Conservation (phyloP, 2,797 vertebrate genomes). For the Onychomys torridus region DNA sequence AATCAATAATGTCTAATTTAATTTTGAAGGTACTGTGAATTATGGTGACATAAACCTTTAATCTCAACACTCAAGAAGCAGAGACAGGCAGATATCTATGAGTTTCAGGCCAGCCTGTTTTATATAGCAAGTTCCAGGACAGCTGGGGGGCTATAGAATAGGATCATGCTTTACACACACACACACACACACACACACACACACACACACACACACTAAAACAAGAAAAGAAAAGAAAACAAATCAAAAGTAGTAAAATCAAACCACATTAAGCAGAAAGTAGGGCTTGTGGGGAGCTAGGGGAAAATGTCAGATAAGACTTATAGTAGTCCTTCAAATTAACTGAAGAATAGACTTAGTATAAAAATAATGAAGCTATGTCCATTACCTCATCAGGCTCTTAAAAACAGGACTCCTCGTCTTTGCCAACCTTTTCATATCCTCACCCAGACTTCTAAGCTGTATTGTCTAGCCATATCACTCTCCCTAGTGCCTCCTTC, state of each 20-base stretch:
- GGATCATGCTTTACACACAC: not conserved
- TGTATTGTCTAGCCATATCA: not conserved
- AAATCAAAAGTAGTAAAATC: not conserved
- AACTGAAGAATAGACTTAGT: not conserved
- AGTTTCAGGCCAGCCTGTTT: not conserved
- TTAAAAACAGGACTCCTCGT: not conserved
- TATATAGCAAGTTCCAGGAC: not conserved
- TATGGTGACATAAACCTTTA: not conserved
- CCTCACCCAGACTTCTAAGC: not conserved
- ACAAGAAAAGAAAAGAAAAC: not conserved
- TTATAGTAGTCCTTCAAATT: not conserved
- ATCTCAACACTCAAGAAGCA: not conserved
- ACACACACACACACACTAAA: not conserved
- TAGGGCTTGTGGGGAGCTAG: not conserved
- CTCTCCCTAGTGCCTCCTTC: not conserved
- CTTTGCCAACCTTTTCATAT: not conserved
- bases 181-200: too few species aligned
- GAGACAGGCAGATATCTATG: not conserved
- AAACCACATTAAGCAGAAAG: not conserved
- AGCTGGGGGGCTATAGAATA: not conserved
- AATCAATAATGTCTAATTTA: not conserved
- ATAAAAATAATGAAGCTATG: not conserved
- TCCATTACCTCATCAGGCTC: not conserved
- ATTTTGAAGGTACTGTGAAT: not conserved
- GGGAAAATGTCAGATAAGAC: not conserved